phyloP scores from a whole-genome alignment of 2,113 vertebrate genomes.

The Embiotoca jacksoni region DNA sequence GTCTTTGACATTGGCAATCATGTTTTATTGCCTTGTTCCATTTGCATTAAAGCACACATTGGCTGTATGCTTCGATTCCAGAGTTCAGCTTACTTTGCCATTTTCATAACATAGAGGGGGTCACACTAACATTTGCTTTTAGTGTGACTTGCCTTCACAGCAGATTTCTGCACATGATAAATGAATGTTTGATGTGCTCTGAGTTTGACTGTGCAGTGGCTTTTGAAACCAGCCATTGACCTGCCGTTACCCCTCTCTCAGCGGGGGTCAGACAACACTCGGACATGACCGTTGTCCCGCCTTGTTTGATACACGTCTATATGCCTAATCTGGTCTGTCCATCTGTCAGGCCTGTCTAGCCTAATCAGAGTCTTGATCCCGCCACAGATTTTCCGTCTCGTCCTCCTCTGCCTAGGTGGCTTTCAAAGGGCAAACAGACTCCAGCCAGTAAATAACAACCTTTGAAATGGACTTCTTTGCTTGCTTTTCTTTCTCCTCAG shows the following conservation, averaged over 20 bases:
- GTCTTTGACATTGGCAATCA: too few species aligned
- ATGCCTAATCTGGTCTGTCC: slow-evolving; percentile 82
- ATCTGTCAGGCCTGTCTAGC: slow-evolving; percentile 81
- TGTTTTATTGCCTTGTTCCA: too few species aligned
- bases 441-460: slow-evolving; percentile 26
- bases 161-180: too few species aligned
- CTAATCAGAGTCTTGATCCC: slow-evolving; percentile 70
- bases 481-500: slow-evolving; percentile 10
- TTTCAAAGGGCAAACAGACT: slow-evolving; percentile 48
- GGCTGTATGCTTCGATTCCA: too few species aligned
- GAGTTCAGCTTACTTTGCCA: too few species aligned
- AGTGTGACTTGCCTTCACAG: too few species aligned
- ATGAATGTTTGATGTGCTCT: background rate
- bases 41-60: too few species aligned
- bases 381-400: slow-evolving; percentile 37
- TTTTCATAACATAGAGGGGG: too few species aligned
- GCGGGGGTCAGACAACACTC: slow-evolving; percentile 66
- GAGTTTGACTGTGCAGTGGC: background rate
- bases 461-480: slow-evolving; percentile 15
- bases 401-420: slow-evolving; percentile 50
- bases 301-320: slow-evolving; percentile 76
- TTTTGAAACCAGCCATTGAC: slow-evolving; percentile 39
- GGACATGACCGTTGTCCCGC: slow-evolving; percentile 58
- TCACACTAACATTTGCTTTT: too few species aligned
- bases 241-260: slow-evolving; percentile 50